Base-by-base conservation (phyloP, 2,113 vertebrate genomes). In the Bujurquina vittata region DNA sequence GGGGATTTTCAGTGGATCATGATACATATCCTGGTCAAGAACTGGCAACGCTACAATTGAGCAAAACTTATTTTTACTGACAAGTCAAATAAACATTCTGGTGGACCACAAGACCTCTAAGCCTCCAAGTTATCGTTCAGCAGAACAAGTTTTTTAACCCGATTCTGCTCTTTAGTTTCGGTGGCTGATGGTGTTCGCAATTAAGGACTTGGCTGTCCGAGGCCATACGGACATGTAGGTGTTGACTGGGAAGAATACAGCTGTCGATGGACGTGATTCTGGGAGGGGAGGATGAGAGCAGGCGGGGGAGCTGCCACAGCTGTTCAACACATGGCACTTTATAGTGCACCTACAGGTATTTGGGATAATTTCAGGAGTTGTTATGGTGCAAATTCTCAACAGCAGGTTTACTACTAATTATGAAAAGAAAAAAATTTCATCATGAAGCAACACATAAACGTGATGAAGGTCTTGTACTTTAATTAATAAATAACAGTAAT, bases 301-400 rank as follows among this genome's bases (percentile, higher is more conserved):
- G 77, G 61, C 5, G 15, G 81, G 85, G 84, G 79, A 88, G 86
- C 85, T 46, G 67, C 89, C 54, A 77, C 89, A 94, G 89, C 91
- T 94, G 94, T 20, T 81, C 61, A 67, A 74, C 89, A 90, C 85
- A 92, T 91, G 89, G 55, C 20, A 4, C 33, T 94, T 95, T 93
- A 92, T 81, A 74, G 83, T 5, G 57, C 85, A 92, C 93, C 93
- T 93, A 87, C 84, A 92, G 94, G 93, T 92, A 92, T 94, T 92
- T 93, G 80, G 90, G 90, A 89, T 80, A 74, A 92, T 90, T 84
- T 91, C 88, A 88, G 80, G 35, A 82, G 90, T 90, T 85, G 85
- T 90, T 86, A 83, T 88, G 87, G 91, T 72, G 87, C 90, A 89
- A 54, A 85, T 65, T 84, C 77, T 52, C 57, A 46, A 67, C 67